Evolutionary conservation across 2,797 vertebrate species (phyloP).

Genomic region (Neosilurus hyrtlii): DNA sequence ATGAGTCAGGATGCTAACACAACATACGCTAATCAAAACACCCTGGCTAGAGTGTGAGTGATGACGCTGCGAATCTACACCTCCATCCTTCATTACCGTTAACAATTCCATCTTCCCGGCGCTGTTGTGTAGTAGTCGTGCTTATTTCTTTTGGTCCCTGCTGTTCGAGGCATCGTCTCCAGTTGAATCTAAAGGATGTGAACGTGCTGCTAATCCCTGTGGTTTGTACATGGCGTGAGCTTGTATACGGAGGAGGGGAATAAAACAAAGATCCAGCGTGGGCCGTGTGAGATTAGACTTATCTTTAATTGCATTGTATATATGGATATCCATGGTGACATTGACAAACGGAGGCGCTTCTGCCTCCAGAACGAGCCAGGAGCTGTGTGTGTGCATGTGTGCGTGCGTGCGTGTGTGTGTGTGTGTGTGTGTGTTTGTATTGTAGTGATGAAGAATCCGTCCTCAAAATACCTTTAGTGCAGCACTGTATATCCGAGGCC

Average conservation of each 20-base stretch:
- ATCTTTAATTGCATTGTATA: constrained; percentile 60
- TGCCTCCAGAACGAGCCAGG: constrained; percentile 48
- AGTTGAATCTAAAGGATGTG: constrained; percentile 46
- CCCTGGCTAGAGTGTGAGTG: neutral
- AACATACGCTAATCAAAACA: neutral
- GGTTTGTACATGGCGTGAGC: constrained; percentile 47
- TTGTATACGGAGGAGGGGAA: constrained; percentile 34
- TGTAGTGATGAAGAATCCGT: constrained; percentile 5
- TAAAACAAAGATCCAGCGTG: constrained; percentile 52
- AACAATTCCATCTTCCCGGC: neutral
- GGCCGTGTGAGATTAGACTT: constrained; percentile 55
- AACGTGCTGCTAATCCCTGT: constrained; percentile 50
- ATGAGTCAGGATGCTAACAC: neutral
- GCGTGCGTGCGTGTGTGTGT: neutral
- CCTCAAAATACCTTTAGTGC: constrained; percentile 29
- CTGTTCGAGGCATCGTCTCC: constrained; percentile 34
- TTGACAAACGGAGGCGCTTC: constrained; percentile 53
- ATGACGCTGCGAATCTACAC: neutral
- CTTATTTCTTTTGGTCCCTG: constrained; percentile 13
- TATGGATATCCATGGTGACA: constrained; percentile 55
- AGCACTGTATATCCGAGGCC: neutral
- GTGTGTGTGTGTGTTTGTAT: constrained; percentile 13
- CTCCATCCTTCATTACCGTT: neutral
- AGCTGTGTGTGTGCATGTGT: constrained; percentile 20
- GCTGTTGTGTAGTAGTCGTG: neutral